A percentile compares a stretch with the other conserved stretches of the same genome.
Evolutionary conservation across 2,888 invertebrate species (phyloP).

Genomic region (Odontomyia ornata): DNA sequence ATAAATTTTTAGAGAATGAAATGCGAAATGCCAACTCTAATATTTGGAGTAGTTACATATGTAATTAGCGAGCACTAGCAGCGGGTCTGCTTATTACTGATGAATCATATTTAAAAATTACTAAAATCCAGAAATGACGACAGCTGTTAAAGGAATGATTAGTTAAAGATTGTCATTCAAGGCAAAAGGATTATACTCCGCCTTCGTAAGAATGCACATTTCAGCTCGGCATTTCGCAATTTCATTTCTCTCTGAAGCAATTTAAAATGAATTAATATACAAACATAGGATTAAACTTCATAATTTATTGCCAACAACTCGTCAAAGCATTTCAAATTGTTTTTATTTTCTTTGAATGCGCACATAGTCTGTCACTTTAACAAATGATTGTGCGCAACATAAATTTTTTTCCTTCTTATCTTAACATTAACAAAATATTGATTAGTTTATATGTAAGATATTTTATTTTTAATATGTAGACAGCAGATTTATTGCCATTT

Average conservation of each 20-base stretch:
- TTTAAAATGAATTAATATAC: too few relatives aligned
- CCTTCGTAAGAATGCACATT: neutral
- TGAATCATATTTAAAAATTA: neutral
- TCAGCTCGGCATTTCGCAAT: neutral
- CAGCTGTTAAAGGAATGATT: neutral
- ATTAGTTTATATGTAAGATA: slow-evolving; percentile 26
- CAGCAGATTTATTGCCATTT: slow-evolving; percentile 47
- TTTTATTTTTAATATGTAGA: slow-evolving; percentile 48
- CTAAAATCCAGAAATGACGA: neutral
- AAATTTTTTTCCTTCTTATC: neutral
- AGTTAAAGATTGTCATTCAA: neutral
- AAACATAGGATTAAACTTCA: too few relatives aligned
- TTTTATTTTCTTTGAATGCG: too few relatives aligned
- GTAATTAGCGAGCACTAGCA: neutral
- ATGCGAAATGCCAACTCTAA: slow-evolving; percentile 10
- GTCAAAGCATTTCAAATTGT: too few relatives aligned
- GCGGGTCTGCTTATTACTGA: slow-evolving; percentile 10
- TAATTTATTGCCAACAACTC: too few relatives aligned
- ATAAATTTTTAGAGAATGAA: neutral
- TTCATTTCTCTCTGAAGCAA: neutral
- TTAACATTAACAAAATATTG: neutral
- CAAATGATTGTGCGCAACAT: neutral
- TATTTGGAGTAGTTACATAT: neutral
- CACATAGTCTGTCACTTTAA: too few relatives aligned
- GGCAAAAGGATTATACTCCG: neutral